Base-by-base conservation (phyloP, 1,140 invertebrate genomes). In the Cydia fagiglandana region DNA sequence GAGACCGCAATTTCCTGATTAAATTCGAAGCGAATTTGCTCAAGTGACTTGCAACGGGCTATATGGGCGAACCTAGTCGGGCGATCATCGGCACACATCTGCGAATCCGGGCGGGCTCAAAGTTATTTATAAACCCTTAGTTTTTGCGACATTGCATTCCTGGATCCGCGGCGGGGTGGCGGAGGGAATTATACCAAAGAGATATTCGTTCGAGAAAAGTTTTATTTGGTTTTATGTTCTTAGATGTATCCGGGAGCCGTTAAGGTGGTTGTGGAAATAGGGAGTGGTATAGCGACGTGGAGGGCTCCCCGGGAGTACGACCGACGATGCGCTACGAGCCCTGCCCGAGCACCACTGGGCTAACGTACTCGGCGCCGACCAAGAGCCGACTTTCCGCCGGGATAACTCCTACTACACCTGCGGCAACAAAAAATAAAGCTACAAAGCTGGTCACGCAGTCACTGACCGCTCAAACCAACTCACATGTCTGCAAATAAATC, bases 391-490 rank as follows among this genome's bases (percentile, higher is more conserved):
- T 88, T 88, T 93, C 91, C 86, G 88, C 81, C 78, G 89, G 88
- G 86, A 93, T 84, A 79, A 93, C 91, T 88, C 89, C 90, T 87
- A 93, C 90, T 90, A 93, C 88, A 92, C 91, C 91, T 92, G 91
- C 88, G 87, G 89, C 87, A 92, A 92, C 83, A 92, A 91, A 93
- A 92, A 86, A 91, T 90, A 92, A 91, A 84, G 87, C 91, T 91
- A 90, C 86, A 91, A 90, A 89, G 88, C 88, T 85, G 84, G 85
- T 84, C 80, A 86, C 86, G 84, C 78, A 80, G 83, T 84, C 82
- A 79, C 76, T 77, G 79, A 84, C 77, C 82, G 84, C 81, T 85
- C 84, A 82, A 50, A 76, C 77, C 70, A 82, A 84, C 84, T 84
- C 79, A 83, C 86, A 83, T 85, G 84, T 82, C 78, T 78, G 83